Percentiles rank a stretch among this genome's conserved stretches.
phyloP scores from a whole-genome alignment of 2,113 vertebrate species.

The Verasper variegatus region DNA sequence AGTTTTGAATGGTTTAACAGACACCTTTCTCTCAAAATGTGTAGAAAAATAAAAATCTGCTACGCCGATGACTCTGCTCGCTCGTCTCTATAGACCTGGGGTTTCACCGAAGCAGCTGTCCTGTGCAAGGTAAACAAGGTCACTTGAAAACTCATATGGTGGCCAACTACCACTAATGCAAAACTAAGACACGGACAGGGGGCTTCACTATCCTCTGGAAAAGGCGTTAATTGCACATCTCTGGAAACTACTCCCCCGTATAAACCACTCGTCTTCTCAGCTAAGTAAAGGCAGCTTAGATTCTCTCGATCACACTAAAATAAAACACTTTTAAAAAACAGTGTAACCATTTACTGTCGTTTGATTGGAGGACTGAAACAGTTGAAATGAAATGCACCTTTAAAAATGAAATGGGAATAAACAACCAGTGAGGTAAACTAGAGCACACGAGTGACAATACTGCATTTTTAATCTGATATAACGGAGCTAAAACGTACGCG shows the following conservation, averaged over 20 bases:
- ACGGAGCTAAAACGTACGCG: neutral
- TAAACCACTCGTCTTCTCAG: constrained; percentile 2
- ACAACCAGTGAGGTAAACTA: constrained; percentile 7
- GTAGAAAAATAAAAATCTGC: constrained; percentile 77
- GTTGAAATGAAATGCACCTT: constrained; percentile 15
- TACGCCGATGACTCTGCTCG: constrained; percentile 30
- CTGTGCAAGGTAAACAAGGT: constrained; percentile 77
- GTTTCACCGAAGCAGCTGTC: constrained; percentile 74
- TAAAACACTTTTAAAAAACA: constrained; percentile 28
- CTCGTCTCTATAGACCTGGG: constrained; percentile 24
- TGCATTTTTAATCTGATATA: constrained; percentile 17
- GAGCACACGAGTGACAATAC: constrained; percentile 4
- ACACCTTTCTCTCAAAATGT: constrained; percentile 39
- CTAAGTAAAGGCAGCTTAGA: constrained; percentile 67
- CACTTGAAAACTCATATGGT: constrained; percentile 70
- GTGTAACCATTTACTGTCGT: neutral
- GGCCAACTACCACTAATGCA: constrained; percentile 20
- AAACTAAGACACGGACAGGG: constrained; percentile 41
- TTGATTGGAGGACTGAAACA: constrained; percentile 4
- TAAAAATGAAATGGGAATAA: constrained; percentile 9
- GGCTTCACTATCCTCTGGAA: constrained; percentile 38
- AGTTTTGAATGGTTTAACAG: constrained; percentile 47
- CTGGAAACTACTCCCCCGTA: constrained; percentile 3
- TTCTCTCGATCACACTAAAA: constrained; percentile 7
- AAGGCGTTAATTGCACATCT: constrained; percentile 64